A percentile compares a stretch with the other conserved stretches of the same genome.
Evolutionary conservation across 35 echinoderm and acorn worm species (phyloP).

Genomic region (Diadema setosum): DNA sequence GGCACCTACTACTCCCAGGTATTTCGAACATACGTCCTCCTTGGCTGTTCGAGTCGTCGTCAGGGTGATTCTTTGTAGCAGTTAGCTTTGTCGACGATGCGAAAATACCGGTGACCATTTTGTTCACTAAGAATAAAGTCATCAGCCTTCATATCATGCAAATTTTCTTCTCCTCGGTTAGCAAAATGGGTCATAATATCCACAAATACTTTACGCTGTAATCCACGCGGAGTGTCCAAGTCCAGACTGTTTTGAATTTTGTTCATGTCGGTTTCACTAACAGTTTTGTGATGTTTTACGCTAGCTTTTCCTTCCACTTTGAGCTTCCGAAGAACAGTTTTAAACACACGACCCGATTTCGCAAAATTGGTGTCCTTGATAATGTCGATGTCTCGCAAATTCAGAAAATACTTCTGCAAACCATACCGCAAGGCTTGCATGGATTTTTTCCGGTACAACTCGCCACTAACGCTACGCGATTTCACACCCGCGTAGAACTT

Average conservation of each 20-base stretch:
- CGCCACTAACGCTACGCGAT: not conserved
- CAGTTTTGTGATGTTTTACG: not conserved
- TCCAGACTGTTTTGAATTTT: not conserved
- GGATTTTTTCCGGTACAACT: not conserved
- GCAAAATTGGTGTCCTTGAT: not conserved
- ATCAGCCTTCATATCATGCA: not conserved
- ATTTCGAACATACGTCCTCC: not conserved
- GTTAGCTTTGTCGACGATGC: not conserved
- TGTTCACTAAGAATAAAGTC: not conserved
- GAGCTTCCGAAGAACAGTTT: not conserved
- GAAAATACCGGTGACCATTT: not conserved
- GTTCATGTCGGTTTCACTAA: constrained; percentile 7
- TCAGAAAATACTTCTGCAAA: not conserved
- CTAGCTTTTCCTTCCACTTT: not conserved
- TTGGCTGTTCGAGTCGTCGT: not conserved
- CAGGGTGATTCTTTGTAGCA: not conserved
- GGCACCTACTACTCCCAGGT: not conserved
- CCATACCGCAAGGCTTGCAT: constrained; percentile 23
- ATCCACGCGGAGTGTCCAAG: not conserved
- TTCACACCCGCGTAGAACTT: not conserved
- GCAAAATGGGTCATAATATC: constrained; percentile 15
- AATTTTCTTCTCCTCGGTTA: constrained; percentile 3
- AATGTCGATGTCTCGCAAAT: not conserved
- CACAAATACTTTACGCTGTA: constrained; percentile 21
- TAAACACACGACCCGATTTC: not conserved